Conservation (phyloP, 2,888 invertebrate species). For the Crossocerus cetratus region DNA sequence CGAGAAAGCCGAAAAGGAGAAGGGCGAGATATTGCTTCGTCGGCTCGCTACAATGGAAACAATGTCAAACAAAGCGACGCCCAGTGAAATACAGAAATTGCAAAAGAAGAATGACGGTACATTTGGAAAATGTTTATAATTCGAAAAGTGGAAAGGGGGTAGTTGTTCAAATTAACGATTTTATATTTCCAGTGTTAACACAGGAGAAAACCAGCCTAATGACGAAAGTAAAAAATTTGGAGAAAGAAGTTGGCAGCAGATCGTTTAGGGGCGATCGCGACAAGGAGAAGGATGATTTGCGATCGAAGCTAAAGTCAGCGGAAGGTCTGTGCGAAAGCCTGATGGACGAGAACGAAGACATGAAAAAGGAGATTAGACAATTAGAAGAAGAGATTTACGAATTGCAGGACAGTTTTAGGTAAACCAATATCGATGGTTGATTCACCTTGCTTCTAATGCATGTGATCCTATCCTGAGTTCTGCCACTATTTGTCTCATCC, state of each 20-base stretch:
- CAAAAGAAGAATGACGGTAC: slow-evolving; percentile 90
- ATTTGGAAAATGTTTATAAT: not conserved
- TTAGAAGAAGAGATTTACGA: slow-evolving; percentile 99
- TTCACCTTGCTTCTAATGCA: no score
- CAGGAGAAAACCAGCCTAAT: slow-evolving; percentile 79
- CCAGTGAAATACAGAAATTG: slow-evolving; percentile 82
- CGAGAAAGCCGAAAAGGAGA: slow-evolving; percentile 90
- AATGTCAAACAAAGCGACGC: slow-evolving; percentile 85
- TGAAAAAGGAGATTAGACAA: slow-evolving; percentile 94
- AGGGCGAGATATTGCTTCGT: slow-evolving; percentile 89
- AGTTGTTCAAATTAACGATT: not conserved
- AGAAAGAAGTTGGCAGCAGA: slow-evolving; percentile 67
- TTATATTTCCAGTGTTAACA: slow-evolving; percentile 55
- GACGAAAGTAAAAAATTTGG: slow-evolving; percentile 71
- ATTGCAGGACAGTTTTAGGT: slow-evolving; percentile 97
- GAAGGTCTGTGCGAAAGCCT: slow-evolving; percentile 95
- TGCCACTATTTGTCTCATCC: no score
- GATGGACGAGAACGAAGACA: slow-evolving; percentile 97
- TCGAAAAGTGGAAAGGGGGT: slow-evolving; percentile 1
- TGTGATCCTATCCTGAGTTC: no score
- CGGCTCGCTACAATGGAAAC: slow-evolving; percentile 89
- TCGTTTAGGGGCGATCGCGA: slow-evolving; percentile 67
- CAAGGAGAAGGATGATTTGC: slow-evolving; percentile 80
- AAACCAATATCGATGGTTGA: slow-evolving; percentile 27
- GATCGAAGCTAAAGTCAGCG: slow-evolving; percentile 91